Evolutionary conservation across 2,113 vertebrate genomes (phyloP).

Genomic region (Uropsilus gracilis): DNA sequence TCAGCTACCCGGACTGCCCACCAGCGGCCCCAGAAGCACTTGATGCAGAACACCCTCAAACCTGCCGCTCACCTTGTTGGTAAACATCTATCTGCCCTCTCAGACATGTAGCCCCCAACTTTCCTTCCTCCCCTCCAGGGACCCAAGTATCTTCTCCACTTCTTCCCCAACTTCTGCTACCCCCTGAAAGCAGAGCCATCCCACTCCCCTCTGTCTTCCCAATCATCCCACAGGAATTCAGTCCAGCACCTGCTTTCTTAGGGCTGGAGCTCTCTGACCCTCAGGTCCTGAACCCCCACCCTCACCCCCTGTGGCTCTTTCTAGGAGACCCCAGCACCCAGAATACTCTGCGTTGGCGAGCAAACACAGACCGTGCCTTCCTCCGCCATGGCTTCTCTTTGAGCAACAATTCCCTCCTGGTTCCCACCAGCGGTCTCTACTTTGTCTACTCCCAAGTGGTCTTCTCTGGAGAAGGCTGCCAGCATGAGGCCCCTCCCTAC

Average conservation of each 20-base stretch:
- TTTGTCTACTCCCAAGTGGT: constrained; percentile 81
- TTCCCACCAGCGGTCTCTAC: constrained; percentile 75
- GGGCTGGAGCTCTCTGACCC: neutral
- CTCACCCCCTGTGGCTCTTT: neutral
- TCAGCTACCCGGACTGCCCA: constrained; percentile 32
- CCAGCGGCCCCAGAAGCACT: neutral
- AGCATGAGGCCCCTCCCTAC: constrained; percentile 20
- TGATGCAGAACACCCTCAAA: constrained; percentile 11
- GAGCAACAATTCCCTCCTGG: constrained; percentile 78
- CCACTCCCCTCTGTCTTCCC: neutral
- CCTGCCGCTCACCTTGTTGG: constrained; percentile 79
- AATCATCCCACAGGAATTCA: neutral
- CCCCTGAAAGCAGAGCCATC: neutral
- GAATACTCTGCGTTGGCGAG: constrained; percentile 67
- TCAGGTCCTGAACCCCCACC: neutral
- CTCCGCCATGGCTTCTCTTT: constrained; percentile 73
- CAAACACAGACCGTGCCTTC: constrained; percentile 61
- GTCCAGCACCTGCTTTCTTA: neutral
- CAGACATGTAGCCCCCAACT: neutral
- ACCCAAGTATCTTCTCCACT: neutral
- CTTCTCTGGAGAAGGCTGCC: constrained; percentile 63
- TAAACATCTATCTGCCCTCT: constrained; percentile 47
- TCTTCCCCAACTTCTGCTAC: neutral
- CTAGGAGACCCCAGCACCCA: constrained; percentile 65
- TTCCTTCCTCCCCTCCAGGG: neutral